These are phyloP conservation scores for Hofmannophila pseudospretella DNA, from an alignment of 2,888 invertebrate genomes.

Conservation along the genomic window DNA sequence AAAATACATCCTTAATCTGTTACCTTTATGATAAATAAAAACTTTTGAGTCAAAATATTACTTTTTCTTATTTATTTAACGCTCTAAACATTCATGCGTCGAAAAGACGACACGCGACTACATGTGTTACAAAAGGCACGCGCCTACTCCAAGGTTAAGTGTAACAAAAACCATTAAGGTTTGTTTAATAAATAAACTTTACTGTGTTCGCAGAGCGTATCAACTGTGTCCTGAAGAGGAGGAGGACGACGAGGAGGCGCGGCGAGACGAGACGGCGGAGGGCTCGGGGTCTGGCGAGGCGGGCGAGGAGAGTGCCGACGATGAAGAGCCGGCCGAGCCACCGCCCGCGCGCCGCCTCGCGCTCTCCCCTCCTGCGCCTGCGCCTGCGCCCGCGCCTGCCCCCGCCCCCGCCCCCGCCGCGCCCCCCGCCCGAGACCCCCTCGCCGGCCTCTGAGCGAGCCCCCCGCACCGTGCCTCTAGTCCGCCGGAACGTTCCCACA, in stretches of 20 bases:
- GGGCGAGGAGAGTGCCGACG: constrained; percentile 38
- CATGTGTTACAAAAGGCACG: too few relatives aligned
- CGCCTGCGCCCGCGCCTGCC: constrained; percentile 15
- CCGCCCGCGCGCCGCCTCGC: constrained; percentile 26
- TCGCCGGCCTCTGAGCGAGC: constrained; percentile 28
- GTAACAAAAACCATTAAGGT: too few relatives aligned
- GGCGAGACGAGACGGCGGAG: constrained; percentile 32
- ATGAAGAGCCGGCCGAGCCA: constrained; percentile 25
- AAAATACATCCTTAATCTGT: too few relatives aligned
- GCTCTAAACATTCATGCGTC: too few relatives aligned
- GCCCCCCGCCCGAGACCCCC: constrained; percentile 21
- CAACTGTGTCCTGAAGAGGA: constrained; percentile 70
- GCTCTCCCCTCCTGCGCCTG: constrained; percentile 19
- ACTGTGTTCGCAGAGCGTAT: constrained; percentile 58
- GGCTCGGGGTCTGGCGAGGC: constrained; percentile 37
- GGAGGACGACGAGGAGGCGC: constrained; percentile 63
- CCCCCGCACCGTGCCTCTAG: constrained; percentile 24
- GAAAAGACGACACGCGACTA: too few relatives aligned
- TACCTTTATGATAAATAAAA: too few relatives aligned
- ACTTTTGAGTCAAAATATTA: too few relatives aligned
- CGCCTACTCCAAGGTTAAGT: too few relatives aligned
- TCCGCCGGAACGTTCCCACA: constrained; percentile 18
- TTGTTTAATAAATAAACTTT: too few relatives aligned
- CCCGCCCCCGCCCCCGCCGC: constrained; percentile 13
- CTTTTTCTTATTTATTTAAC: too few relatives aligned